Evolutionary conservation across 37 sponge, comb jelly and placozoan genomes (phyloP), one percentile per base, ranked within the genome.

Genomic region (Diacarnus erythraeanus): DNA sequence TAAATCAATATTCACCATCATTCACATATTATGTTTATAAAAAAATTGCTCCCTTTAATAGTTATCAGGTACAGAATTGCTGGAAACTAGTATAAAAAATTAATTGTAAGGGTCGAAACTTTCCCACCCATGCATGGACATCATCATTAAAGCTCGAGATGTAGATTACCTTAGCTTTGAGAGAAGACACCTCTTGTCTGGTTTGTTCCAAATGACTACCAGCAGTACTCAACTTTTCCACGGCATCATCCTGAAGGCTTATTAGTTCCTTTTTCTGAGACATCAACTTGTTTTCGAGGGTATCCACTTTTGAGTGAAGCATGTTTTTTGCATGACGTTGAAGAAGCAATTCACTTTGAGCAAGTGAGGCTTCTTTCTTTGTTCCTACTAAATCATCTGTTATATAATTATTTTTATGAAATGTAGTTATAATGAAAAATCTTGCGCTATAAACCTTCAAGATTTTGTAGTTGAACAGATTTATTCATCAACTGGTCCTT

Each of bases 121-220:
- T n/a, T n/a, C n/a, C n/a, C n/a, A n/a, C n/a, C n/a, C n/a, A n/a
- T n/a, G n/a, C n/a, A n/a, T n/a, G n/a, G n/a, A n/a, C n/a, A n/a
- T n/a, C n/a, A n/a, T n/a, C n/a, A n/a, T n/a, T n/a, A n/a, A n/a
- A n/a, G n/a, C n/a, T n/a, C n/a, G n/a, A n/a, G n/a, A n/a, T n/a
- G n/a, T 54, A 54, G 56, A 54, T 54, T 76, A 77, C 78, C 65
- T 63, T 77, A 3, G 67, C 78, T 36, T 77, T 41, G 33, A 77
- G 43, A 22, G 3, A 3, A 33, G 57, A 3, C 17, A 63, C 1
- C 8, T 40, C 30, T 42, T 64, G 41, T 37, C 39, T 76, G n/a
- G 54, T 23, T 36, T 75, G 59, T 25, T 54, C 51, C 30, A 31
- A 10, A 57, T 75, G 37, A 57, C 23, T 54, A 41, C 60, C 60